These are phyloP conservation scores for Lamproptera curius DNA, from an alignment of 2,888 invertebrate genomes.

Conservation along the genomic window DNA sequence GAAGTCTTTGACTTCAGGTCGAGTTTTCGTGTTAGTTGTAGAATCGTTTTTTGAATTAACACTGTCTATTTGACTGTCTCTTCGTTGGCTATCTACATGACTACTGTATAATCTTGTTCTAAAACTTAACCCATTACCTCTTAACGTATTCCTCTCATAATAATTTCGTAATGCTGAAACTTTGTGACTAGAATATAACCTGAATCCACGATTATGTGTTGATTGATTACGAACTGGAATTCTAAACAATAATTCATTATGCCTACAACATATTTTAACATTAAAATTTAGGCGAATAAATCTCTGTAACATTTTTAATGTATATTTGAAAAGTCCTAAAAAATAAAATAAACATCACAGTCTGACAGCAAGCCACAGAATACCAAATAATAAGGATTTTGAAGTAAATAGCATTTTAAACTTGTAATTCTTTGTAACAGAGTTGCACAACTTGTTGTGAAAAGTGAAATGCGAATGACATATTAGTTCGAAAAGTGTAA, in stretches of 20 bases:
- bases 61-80: constrained; percentile 43
- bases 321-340: constrained; percentile 30
- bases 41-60: constrained; percentile 44
- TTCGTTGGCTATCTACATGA: constrained; percentile 60
- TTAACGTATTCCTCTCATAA: constrained; percentile 51
- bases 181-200: constrained; percentile 58
- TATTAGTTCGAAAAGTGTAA: too few relatives aligned
- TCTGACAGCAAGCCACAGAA: constrained; percentile 23
- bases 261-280: constrained; percentile 51
- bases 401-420: background rate
- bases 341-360: constrained; percentile 32
- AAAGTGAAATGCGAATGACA: too few relatives aligned
- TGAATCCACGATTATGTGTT: constrained; percentile 60
- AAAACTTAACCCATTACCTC: constrained; percentile 44
- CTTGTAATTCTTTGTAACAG: background rate
- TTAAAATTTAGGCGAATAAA: constrained; percentile 53
- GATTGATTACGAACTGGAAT: constrained; percentile 39
- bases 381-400: constrained; percentile 6
- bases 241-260: constrained; percentile 46
- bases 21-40: constrained; percentile 53
- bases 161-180: constrained; percentile 47
- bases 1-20: constrained; percentile 72
- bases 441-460: background rate
- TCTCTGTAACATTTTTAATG: constrained; percentile 58
- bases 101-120: constrained; percentile 55